These are phyloP conservation scores for Cephalotes varians DNA, from an alignment of 2,888 invertebrate species.

Conservation along the genomic window DNA sequence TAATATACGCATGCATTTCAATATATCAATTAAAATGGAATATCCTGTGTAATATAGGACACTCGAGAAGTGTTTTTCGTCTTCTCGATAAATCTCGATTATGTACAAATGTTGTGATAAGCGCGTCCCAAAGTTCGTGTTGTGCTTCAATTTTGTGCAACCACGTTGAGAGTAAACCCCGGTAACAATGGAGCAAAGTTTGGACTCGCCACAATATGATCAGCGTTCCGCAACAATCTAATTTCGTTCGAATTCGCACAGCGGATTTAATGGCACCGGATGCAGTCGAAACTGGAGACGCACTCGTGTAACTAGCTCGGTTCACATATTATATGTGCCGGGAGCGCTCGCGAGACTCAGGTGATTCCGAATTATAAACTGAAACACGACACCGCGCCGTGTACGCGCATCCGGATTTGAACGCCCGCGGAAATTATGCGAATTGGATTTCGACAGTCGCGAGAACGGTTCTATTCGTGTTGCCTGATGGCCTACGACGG, in stretches of 20 bases:
- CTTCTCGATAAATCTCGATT: neutral
- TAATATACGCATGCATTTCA: neutral
- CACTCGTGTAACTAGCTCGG: conserved; percentile 5
- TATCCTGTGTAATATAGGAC: neutral
- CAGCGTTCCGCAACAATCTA: conserved; percentile 34
- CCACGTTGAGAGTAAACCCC: neutral
- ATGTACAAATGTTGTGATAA: neutral
- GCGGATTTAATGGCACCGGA: conserved; percentile 38
- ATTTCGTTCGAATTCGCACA: conserved; percentile 32
- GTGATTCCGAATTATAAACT: conserved; percentile 44
- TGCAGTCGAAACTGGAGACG: conserved; percentile 46
- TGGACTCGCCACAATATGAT: conserved; percentile 22
- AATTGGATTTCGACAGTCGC: conserved; percentile 28
- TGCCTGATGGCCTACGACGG: neutral
- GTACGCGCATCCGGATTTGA: neutral
- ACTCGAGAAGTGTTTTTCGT: neutral
- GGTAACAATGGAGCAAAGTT: conserved; percentile 16
- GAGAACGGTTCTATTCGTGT: neutral
- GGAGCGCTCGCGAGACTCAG: conserved; percentile 12
- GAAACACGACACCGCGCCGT: conserved; percentile 29
- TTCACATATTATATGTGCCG: neutral
- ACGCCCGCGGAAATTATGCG: conserved; percentile 19
- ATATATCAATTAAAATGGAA: no score
- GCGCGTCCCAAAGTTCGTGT: neutral
- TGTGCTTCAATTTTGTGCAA: neutral